Conservation (phyloP, 2,797 vertebrate species). For the Gobionotothen gibberifrons region DNA sequence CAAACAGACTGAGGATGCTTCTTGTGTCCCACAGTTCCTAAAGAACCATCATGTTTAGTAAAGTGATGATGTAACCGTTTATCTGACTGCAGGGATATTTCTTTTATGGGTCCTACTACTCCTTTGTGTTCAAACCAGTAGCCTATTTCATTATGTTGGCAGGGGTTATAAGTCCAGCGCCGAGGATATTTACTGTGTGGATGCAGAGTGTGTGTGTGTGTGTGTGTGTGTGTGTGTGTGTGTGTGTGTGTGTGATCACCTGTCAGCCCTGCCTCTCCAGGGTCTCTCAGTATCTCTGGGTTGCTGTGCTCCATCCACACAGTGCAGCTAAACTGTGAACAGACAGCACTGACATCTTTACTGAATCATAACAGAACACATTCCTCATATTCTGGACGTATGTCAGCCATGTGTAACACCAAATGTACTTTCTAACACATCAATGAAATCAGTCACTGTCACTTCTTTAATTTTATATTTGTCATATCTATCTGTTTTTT, state of each 20-base stretch:
- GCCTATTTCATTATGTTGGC: background rate
- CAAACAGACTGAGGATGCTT: background rate
- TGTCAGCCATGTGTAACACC: too few species aligned
- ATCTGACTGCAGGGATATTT: background rate
- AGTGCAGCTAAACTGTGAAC: background rate
- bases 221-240: constrained; percentile 1
- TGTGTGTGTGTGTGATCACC: constrained; percentile 28
- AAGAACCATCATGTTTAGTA: background rate
- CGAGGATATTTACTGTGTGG: background rate
- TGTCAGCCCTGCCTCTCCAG: constrained; percentile 28
- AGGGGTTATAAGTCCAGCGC: background rate
- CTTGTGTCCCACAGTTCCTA: background rate
- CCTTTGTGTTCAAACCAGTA: background rate
- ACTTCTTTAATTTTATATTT: background rate
- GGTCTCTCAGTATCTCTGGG: constrained; percentile 44
- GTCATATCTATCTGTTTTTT: too few species aligned
- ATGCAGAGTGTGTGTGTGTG: background rate
- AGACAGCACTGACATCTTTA: background rate
- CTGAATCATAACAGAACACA: too few species aligned
- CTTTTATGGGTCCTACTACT: background rate
- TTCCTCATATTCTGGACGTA: too few species aligned
- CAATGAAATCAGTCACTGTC: too few species aligned
- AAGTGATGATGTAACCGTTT: background rate
- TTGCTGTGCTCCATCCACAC: constrained; percentile 60
- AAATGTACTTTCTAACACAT: too few species aligned